Conservation (phyloP, 2,888 invertebrate species). For the Sericinus montela region DNA sequence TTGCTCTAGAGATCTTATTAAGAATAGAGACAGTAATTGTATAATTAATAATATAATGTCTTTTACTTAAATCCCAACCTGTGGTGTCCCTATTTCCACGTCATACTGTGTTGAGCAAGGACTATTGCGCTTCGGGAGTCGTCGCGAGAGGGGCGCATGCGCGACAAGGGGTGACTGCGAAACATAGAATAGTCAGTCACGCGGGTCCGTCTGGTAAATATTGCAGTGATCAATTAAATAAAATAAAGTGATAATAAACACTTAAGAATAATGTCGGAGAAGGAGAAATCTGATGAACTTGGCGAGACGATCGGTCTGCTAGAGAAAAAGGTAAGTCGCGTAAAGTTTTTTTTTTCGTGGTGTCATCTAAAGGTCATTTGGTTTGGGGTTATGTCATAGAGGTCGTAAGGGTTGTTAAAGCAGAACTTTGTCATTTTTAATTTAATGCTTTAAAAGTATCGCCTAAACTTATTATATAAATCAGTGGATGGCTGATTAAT, state of each 20-base stretch:
- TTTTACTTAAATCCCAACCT: not conserved
- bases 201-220: constrained; percentile 16
- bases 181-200: constrained; percentile 12
- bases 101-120: constrained; percentile 6
- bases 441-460: too few relatives aligned
- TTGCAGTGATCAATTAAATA: constrained; percentile 12
- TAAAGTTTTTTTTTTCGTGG: constrained; percentile 23
- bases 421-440: constrained; percentile 22
- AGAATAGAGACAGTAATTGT: too few relatives aligned
- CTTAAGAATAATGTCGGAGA: constrained; percentile 44
- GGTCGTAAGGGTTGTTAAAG: constrained; percentile 22
- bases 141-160: constrained; percentile 9
- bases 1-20: too few relatives aligned
- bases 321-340: constrained; percentile 61
- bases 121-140: constrained; percentile 10
- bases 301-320: constrained; percentile 60
- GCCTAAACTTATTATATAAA: too few relatives aligned
- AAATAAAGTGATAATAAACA: not conserved
- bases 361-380: constrained; percentile 49
- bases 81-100: constrained; percentile 12
- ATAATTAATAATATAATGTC: not conserved
- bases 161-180: constrained; percentile 8
- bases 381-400: constrained; percentile 22
- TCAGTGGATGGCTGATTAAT: too few relatives aligned
- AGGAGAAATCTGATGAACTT: constrained; percentile 36